A percentile compares a stretch with the other conserved stretches of the same genome.
These are phyloP conservation scores for Pseudomyrmex gracilis DNA, from an alignment of 1,140 invertebrate genomes.

Conservation along the genomic window DNA sequence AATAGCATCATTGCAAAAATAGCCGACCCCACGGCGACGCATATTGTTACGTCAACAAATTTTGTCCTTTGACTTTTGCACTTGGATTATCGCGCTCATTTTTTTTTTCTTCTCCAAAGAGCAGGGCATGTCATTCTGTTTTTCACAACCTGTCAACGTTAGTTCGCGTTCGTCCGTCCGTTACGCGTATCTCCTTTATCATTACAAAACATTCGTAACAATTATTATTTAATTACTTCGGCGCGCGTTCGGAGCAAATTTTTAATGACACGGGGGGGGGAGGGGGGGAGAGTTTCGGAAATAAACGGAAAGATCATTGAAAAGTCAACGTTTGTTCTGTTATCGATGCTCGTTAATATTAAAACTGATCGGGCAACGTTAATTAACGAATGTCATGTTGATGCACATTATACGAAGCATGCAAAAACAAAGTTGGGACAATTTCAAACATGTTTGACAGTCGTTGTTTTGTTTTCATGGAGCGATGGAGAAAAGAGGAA, in stretches of 20 bases:
- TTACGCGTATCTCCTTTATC: too few species aligned
- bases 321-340: slow-evolving; percentile 42
- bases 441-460: slow-evolving; percentile 50
- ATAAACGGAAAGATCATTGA: slow-evolving; percentile 36
- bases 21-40: slow-evolving; percentile 16
- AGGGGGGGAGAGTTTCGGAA: slow-evolving; percentile 11
- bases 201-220: too few species aligned
- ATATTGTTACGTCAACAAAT: slow-evolving; percentile 54
- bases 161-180: too few species aligned
- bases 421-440: slow-evolving; percentile 42
- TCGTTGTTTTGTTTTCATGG: slow-evolving; percentile 23
- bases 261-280: slow-evolving; percentile 1
- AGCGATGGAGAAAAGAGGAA: fast-evolving
- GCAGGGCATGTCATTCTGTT: not conserved
- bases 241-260: not conserved
- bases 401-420: slow-evolving; percentile 30
- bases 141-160: not conserved
- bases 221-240: slow-evolving; percentile 31
- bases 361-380: slow-evolving; percentile 42
- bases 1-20: slow-evolving; percentile 58
- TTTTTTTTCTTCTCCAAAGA: not conserved
- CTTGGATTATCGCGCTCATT: slow-evolving; percentile 21
- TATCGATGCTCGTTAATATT: slow-evolving; percentile 49
- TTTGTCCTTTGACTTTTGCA: slow-evolving; percentile 51
- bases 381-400: slow-evolving; percentile 47